phyloP scores from a whole-genome alignment of 2,113 vertebrate genomes.

The Orcinus orca region DNA sequence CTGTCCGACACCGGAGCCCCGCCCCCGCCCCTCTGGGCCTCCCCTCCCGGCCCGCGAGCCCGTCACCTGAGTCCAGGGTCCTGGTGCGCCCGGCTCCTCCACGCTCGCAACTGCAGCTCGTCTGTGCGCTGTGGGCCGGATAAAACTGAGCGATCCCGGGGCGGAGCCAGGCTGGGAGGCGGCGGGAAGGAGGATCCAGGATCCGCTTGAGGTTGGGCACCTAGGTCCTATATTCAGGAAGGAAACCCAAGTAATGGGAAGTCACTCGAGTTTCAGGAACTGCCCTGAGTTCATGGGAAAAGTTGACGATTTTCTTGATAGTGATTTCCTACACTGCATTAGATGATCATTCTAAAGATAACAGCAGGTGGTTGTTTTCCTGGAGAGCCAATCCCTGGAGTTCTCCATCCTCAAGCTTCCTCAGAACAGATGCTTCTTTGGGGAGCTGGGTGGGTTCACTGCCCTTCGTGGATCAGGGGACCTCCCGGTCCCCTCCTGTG shows the following conservation, averaged over 20 bases:
- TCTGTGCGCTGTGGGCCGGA: rapidly evolving
- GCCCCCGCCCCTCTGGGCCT: no score
- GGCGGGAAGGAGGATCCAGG: rapidly evolving
- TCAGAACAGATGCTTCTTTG: not conserved
- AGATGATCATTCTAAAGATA: not conserved
- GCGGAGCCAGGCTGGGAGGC: not conserved
- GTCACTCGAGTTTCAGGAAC: not conserved
- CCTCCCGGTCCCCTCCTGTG: not conserved
- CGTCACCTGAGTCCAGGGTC: not conserved
- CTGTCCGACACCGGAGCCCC: rapidly evolving
- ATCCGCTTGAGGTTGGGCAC: not conserved
- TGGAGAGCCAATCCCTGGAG: not conserved
- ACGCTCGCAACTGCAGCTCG: not conserved
- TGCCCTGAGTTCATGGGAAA: not conserved
- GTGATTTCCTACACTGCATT: not conserved
- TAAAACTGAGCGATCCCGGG: rapidly evolving
- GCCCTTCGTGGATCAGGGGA: not conserved
- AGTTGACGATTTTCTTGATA: no score
- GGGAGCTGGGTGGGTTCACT: not conserved
- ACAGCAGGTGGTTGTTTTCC: no score
- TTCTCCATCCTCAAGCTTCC: rapidly evolving
- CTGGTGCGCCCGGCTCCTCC: not conserved
- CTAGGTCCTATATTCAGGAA: rapidly evolving
- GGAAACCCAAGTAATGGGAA: not conserved
- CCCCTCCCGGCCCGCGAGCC: not conserved